Evolutionary conservation across 2,797 vertebrate genomes (phyloP), one percentile per base, ranked within the genome.

Genomic region (Sebastes aleutianus): DNA sequence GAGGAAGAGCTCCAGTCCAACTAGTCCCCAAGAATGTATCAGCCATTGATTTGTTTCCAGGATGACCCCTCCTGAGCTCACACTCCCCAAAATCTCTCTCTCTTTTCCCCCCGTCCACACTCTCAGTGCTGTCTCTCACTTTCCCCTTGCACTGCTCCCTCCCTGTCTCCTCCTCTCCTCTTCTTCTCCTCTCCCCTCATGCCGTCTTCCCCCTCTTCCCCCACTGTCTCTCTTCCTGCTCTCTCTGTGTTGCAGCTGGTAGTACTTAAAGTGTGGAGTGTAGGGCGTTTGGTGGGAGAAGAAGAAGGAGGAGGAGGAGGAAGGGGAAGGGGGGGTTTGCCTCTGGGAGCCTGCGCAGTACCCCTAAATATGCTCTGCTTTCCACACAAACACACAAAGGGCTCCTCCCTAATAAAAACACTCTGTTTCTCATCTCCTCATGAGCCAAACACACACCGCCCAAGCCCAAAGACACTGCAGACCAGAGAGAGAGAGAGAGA

Each of bases 1-100:
- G 90, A 95, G 93, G 94, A 95, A 94, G 93, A 95, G 79, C 88
- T 88, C 79, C 85, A 72, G 91, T 95, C 93, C 90, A 95, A 92
- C 94, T 91, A 91, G 93, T 95, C 94, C 93, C 90, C 88, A 94
- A 94, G 95, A 96, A 96, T 95, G 93, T 89, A 94, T 95, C 90
- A 88, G 92, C 89, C 92, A 95, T 94, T 96, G 92, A 96, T 96
- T 96, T 95, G 91, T 95, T 95, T 96, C 93, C 94, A 95, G 93
- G 91, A 95, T 96, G 92, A 96, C 88, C 92, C 85, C 91, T 94
- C 85, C 87, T 87, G 90, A 93, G 92, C 86, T 89, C 85, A 71
- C 85, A 87, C 88, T 85, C 78, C 81, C 82, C 75, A 79, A 84
- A 82, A 82, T 31, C 59, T 66, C 43, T 18, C 20, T 18, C 16